Conservation (phyloP, 1,140 invertebrate genomes). For the Trichonephila inaurata region DNA sequence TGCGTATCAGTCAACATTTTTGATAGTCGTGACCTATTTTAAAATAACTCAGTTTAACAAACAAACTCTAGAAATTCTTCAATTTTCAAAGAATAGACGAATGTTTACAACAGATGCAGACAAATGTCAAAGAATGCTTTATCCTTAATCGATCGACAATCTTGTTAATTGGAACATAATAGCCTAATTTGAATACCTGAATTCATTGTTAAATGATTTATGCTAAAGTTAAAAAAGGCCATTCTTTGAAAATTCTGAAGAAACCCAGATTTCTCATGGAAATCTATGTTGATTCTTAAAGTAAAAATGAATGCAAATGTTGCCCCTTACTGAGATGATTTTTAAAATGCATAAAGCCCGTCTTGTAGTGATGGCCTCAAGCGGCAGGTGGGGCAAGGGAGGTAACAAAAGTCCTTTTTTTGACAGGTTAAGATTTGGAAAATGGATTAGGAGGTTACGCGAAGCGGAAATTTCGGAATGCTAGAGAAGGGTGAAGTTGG, state of each 20-base stretch:
- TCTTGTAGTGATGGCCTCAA: neutral
- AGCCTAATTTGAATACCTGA: no score
- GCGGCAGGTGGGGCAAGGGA: neutral
- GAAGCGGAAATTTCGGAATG: conserved; percentile 11
- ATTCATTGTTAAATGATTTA: no score
- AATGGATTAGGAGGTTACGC: conserved; percentile 7
- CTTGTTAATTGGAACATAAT: no score
- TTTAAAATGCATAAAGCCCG: neutral
- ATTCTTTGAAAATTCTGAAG: neutral
- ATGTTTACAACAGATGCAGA: no score
- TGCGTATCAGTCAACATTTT: no score
- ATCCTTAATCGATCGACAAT: no score
- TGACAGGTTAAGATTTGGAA: conserved; percentile 14
- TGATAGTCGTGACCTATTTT: no score
- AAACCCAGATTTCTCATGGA: neutral
- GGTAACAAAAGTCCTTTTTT: conserved; percentile 22
- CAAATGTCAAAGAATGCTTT: no score
- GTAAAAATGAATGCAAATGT: neutral
- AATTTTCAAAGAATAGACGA: no score
- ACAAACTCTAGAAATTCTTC: no score
- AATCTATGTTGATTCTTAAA: neutral
- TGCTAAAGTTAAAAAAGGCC: no score
- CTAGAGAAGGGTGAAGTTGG: neutral
- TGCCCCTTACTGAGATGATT: neutral
- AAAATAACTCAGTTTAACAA: no score